Base-by-base conservation (phyloP, 2,113 vertebrate genomes). In the Crotalus viridis region DNA sequence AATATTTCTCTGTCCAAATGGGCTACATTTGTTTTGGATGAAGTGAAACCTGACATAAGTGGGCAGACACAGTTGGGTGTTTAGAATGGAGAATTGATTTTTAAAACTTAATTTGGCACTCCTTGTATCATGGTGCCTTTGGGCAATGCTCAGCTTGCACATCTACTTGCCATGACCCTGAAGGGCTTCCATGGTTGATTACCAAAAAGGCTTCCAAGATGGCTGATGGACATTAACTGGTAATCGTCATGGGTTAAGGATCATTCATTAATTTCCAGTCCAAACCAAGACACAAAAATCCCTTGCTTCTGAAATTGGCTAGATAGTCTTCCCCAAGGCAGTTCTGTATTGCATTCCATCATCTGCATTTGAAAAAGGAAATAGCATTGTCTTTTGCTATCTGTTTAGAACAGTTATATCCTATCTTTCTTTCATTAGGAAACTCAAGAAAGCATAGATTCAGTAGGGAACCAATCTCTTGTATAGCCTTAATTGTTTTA, bases 231-330 rank as follows among this genome's bases (percentile, higher is more conserved):
- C 8, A 59, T 59, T 59, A 59, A 57, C 56, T 59, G 22, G 5
- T n/a, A 28, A 64, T 87, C 43, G n/a, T 6, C 22, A 43, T 22
- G 22, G n/a, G n/a, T 5, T 87, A 22, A 61, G 24, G 9, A 6
- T 2, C 10, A 33, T 52, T 28, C 24, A 39, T 86, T 81, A 54
- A 22, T 26, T 87, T 43, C 24, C 5, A n/a, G 26, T 43, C 24
- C 22, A 81, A 51, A 61, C 52, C 54, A 24, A 92, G 55, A 56
- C 0, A 24, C 51, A 86, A 89, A 0, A 85, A 91, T 93, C 89
- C 92, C n/a, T 56, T 93, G 90, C 91, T 69, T 89, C 64, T 91
- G 5, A 2, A 90, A 89, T 89, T 93, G 61, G 93, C 94, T 95
- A 95, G 88, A 96, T 95, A 74, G 93, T 90, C 22, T 24, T 10